phyloP scores from a whole-genome alignment of 2,797 vertebrate genomes.

The Eutrigla gurnardus region DNA sequence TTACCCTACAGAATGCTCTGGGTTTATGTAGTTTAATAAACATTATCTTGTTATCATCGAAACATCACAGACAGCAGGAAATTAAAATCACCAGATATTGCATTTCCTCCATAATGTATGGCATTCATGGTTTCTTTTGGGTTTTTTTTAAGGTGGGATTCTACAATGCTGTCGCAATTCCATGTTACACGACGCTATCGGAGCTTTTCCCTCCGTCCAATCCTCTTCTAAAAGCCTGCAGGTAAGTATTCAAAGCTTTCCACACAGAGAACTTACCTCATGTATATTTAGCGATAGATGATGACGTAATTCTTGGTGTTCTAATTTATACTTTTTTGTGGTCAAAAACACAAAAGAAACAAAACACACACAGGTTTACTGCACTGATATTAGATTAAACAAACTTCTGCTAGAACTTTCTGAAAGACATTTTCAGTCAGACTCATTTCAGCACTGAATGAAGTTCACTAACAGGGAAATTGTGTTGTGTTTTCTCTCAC shows the following conservation, averaged over 20 bases:
- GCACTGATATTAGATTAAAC: constrained; percentile 18
- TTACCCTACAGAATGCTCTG: background rate
- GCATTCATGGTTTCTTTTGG: background rate
- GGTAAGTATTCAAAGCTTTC: constrained; percentile 78
- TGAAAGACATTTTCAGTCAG: background rate
- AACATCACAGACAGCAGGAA: background rate
- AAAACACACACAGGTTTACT: constrained; percentile 17
- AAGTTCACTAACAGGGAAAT: constrained; percentile 1
- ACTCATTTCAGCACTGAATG: background rate
- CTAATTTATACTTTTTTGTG: background rate
- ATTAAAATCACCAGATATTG: background rate
- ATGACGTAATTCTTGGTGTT: background rate
- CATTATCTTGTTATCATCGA: constrained; percentile 1
- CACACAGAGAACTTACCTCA: background rate
- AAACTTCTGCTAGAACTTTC: background rate
- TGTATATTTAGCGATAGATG: background rate
- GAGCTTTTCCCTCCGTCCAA: constrained; percentile 92
- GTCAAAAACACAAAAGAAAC: background rate
- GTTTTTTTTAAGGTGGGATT: constrained; percentile 89
- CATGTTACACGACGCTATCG: constrained; percentile 94
- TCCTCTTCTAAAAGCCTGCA: constrained; percentile 94
- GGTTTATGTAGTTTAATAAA: background rate
- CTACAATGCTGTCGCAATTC: constrained; percentile 97
- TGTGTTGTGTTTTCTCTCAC: constrained; percentile 3
- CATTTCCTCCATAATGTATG: background rate